Conservation (phyloP, 35 echinoderm and acorn worm genomes). For the Heliocidaris tuberculata region DNA sequence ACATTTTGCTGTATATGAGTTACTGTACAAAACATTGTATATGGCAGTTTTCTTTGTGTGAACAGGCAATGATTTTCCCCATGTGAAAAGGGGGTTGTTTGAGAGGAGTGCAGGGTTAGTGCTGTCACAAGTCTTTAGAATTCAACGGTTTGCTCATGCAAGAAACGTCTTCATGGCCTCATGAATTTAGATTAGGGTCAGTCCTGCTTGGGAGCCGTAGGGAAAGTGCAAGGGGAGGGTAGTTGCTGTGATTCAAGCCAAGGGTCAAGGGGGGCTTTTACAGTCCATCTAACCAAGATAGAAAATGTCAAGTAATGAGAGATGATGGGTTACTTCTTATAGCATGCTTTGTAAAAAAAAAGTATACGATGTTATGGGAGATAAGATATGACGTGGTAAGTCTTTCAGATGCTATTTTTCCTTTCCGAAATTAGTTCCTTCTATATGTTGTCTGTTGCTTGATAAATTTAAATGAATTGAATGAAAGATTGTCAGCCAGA, state of each 20-base stretch:
- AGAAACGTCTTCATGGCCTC: background rate
- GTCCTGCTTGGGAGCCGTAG: background rate
- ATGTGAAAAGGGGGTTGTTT: background rate
- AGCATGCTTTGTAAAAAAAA: no score
- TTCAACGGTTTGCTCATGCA: conserved; percentile 1
- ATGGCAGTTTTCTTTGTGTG: background rate
- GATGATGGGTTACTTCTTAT: no score
- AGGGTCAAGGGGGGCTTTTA: background rate
- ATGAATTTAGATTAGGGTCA: background rate
- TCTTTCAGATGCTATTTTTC: no score
- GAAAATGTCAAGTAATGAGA: no score
- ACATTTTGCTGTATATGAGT: background rate
- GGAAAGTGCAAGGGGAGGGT: background rate
- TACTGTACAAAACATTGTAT: background rate
- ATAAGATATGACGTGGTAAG: no score
- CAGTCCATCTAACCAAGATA: no score
- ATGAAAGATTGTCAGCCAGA: no score
- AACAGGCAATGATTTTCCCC: background rate
- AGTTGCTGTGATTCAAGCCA: background rate
- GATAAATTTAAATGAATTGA: no score
- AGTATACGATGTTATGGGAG: no score
- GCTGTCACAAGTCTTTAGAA: background rate
- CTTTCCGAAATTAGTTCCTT: no score
- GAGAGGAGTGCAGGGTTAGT: background rate
- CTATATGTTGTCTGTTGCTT: no score